A percentile compares a stretch with the other conserved stretches of the same genome.
Conservation (phyloP, 2,113 vertebrate species). For the Scomber scombrus region DNA sequence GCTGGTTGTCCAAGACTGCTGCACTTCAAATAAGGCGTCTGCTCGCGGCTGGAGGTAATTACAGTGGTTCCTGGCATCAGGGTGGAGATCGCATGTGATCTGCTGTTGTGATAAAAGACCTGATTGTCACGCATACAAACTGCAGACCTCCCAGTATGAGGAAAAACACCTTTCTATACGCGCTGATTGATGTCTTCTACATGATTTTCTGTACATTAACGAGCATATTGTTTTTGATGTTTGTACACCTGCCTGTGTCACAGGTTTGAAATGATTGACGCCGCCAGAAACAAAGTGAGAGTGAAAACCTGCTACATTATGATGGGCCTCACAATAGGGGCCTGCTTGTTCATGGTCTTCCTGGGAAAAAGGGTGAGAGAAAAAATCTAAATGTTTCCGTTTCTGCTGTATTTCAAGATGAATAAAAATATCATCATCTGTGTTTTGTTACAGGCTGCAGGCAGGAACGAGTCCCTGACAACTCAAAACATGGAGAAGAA, state of each 20-base stretch:
- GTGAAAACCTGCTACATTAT: slow-evolving; percentile 90
- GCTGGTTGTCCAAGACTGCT: slow-evolving; percentile 14
- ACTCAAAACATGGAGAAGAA: slow-evolving; percentile 89
- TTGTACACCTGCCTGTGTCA: slow-evolving; percentile 27
- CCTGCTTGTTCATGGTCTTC: slow-evolving; percentile 86
- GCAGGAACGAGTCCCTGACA: slow-evolving; percentile 86
- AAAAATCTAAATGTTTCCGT: background rate
- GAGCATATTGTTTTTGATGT: background rate
- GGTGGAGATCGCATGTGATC: slow-evolving; percentile 56
- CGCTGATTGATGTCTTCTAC: too few relatives aligned
- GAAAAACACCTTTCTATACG: background rate
- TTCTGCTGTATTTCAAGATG: background rate
- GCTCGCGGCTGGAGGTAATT: slow-evolving; percentile 63
- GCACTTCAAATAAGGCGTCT: slow-evolving; percentile 61
- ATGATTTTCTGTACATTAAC: too few relatives aligned
- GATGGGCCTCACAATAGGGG: slow-evolving; percentile 87
- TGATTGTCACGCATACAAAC: slow-evolving; percentile 39
- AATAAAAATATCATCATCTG: background rate
- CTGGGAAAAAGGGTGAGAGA: slow-evolving; percentile 90
- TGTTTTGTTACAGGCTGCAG: slow-evolving; percentile 80
- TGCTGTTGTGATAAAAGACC: slow-evolving; percentile 49
- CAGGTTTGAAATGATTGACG: slow-evolving; percentile 90
- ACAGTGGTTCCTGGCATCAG: slow-evolving; percentile 47
- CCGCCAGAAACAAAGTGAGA: slow-evolving; percentile 88
- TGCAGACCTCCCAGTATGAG: slow-evolving; percentile 18